Conservation (phyloP, 2,888 invertebrate species). For the Platynereis dumerilii region DNA sequence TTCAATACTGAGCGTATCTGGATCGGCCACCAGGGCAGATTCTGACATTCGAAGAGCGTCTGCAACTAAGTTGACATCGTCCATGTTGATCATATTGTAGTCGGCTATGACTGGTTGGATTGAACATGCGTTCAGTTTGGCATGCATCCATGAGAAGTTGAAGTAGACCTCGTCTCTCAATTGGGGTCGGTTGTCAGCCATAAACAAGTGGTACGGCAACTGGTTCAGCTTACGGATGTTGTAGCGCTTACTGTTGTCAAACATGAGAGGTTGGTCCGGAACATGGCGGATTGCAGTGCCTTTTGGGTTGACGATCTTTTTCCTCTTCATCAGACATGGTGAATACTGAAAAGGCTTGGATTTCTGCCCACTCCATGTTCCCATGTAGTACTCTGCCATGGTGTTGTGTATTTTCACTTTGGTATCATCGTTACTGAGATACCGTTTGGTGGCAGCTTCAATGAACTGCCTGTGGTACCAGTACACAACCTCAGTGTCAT, state of each 20-base stretch:
- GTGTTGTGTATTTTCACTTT: slow-evolving; percentile 29
- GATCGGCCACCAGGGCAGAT: slow-evolving; percentile 70
- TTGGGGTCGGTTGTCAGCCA: slow-evolving; percentile 1
- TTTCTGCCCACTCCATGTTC: slow-evolving; percentile 33
- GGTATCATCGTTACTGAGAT: slow-evolving; percentile 22
- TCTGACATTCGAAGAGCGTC: slow-evolving; percentile 92
- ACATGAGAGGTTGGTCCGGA: slow-evolving; percentile 35
- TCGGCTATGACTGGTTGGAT: slow-evolving; percentile 29
- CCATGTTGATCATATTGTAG: slow-evolving; percentile 54
- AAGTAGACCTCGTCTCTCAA: slow-evolving; percentile 30
- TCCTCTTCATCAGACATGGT: slow-evolving; percentile 13
- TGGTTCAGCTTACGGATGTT: slow-evolving; percentile 39
- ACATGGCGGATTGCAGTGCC: slow-evolving; percentile 32
- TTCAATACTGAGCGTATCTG: slow-evolving; percentile 29
- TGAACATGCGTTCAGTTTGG: slow-evolving; percentile 29
- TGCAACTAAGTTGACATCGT: slow-evolving; percentile 89
- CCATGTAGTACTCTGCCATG: slow-evolving; percentile 35
- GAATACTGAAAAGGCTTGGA: slow-evolving; percentile 28
- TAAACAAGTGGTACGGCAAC: slow-evolving; percentile 35
- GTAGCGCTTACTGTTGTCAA: slow-evolving; percentile 25
- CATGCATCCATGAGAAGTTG: slow-evolving; percentile 30
- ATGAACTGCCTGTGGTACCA: slow-evolving; percentile 33
- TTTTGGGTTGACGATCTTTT: not conserved
- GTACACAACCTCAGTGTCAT: slow-evolving; percentile 29
- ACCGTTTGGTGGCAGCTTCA: slow-evolving; percentile 31